A percentile compares a stretch with the other conserved stretches of the same genome.
Conservation (phyloP, 2,797 vertebrate species). For the Miichthys miiuy region DNA sequence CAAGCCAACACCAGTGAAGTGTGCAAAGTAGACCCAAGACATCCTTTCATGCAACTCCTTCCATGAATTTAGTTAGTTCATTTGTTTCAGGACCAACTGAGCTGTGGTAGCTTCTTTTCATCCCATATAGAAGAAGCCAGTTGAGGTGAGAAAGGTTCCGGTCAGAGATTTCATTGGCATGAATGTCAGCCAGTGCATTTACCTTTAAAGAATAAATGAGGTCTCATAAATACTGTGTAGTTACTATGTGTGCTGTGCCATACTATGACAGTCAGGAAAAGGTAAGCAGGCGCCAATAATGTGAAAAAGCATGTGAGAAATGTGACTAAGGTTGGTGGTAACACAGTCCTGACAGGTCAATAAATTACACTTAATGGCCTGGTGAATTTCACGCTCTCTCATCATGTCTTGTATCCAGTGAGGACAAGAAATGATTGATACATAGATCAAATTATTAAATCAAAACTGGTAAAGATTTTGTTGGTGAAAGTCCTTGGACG, state of each 20-base stretch:
- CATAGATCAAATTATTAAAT: constrained; percentile 7
- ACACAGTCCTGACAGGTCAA: constrained; percentile 59
- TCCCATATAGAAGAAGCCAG: neutral
- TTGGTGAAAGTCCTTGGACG: neutral
- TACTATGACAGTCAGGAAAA: constrained; percentile 16
- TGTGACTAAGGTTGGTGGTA: constrained; percentile 30
- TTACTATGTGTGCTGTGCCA: neutral
- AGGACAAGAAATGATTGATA: constrained; percentile 16
- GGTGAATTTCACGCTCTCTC: constrained; percentile 45
- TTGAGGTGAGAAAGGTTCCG: neutral
- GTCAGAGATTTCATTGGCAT: neutral
- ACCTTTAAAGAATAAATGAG: constrained; percentile 13
- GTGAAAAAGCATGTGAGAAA: constrained; percentile 48
- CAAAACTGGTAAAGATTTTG: neutral
- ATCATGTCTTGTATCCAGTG: constrained; percentile 1
- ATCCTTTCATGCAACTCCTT: neutral
- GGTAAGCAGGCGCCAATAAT: constrained; percentile 24
- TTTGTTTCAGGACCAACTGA: neutral
- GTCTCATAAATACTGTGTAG: neutral
- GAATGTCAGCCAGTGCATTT: constrained; percentile 8
- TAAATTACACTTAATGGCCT: constrained; percentile 61
- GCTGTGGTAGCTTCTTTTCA: neutral
- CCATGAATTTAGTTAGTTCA: neutral
- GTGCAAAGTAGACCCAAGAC: constrained; percentile 18
- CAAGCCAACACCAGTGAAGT: neutral